Evolutionary conservation across 2,113 vertebrate genomes (phyloP).

Genomic region (Cyrtonyx montezumae): DNA sequence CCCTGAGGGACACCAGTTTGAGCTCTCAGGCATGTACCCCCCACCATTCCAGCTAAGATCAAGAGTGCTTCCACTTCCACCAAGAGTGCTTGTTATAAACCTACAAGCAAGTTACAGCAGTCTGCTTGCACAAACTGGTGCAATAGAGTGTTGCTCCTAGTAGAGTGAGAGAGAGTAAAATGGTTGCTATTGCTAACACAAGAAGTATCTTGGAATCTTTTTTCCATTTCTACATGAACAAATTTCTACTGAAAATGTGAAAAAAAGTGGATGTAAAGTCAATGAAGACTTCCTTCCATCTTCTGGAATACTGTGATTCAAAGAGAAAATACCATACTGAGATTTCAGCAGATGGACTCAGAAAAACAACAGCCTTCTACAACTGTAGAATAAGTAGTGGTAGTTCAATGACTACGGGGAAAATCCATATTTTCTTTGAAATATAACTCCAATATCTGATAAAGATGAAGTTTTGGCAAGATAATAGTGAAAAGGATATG

Average conservation of each 20-base stretch:
- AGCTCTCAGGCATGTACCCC: no score
- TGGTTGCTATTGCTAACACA: not conserved
- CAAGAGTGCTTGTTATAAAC: no score
- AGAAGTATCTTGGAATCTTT: not conserved
- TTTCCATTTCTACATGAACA: not conserved
- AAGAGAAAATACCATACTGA: not conserved
- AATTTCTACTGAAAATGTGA: not conserved
- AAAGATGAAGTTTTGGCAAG: not conserved
- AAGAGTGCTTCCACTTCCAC: no score
- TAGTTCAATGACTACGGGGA: not conserved
- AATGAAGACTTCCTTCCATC: not conserved
- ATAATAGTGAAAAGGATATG: not conserved
- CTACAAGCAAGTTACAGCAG: no score
- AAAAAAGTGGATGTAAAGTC: not conserved
- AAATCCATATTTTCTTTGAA: not conserved
- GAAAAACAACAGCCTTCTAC: not conserved
- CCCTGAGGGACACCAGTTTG: no score
- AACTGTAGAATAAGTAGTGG: no score
- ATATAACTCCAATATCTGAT: not conserved
- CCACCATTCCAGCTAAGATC: no score
- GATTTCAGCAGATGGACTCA: not conserved
- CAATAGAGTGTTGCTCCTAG: no score
- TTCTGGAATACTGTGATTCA: not conserved
- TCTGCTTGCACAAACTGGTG: no score
- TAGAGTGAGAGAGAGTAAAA: not conserved